Evolutionary conservation across 2,888 invertebrate genomes (phyloP).

Genomic region (Horisme vitalbata): DNA sequence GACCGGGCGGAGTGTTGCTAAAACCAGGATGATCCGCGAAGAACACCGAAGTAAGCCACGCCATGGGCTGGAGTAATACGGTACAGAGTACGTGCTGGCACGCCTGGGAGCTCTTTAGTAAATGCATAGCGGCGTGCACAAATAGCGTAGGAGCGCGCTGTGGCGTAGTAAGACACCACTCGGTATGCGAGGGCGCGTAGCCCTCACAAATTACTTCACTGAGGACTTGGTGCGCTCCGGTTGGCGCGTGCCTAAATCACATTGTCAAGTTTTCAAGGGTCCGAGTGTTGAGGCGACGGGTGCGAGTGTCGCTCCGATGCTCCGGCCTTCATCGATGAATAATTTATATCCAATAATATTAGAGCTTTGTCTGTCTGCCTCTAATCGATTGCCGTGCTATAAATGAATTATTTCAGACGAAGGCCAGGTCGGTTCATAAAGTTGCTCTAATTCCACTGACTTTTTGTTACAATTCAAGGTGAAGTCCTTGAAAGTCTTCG

Average conservation of each 20-base stretch:
- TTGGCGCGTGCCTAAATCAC: conserved; percentile 54
- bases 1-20: no score
- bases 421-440: conserved; percentile 47
- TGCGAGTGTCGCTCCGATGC: conserved; percentile 25
- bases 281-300: conserved; percentile 17
- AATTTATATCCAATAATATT: conserved; percentile 54
- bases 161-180: conserved; percentile 31
- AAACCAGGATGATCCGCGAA: no score
- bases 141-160: conserved; percentile 34
- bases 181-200: conserved; percentile 54
- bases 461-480: conserved; percentile 44
- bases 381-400: conserved; percentile 53
- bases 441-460: conserved; percentile 35
- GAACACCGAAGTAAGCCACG: no score
- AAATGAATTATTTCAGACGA: conserved; percentile 57
- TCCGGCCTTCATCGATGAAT: conserved; percentile 47
- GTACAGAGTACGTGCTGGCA: conserved; percentile 31
- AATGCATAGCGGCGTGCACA: conserved; percentile 45
- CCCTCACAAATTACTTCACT: conserved; percentile 52
- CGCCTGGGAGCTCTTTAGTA: conserved; percentile 36
- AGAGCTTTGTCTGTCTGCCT: conserved; percentile 48
- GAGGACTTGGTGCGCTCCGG: conserved; percentile 41
- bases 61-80: no score
- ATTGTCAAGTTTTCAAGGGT: conserved; percentile 60
- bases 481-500: conserved; percentile 34